Conservation (phyloP, 2,113 vertebrate species). For the Callopanchax toddi region DNA sequence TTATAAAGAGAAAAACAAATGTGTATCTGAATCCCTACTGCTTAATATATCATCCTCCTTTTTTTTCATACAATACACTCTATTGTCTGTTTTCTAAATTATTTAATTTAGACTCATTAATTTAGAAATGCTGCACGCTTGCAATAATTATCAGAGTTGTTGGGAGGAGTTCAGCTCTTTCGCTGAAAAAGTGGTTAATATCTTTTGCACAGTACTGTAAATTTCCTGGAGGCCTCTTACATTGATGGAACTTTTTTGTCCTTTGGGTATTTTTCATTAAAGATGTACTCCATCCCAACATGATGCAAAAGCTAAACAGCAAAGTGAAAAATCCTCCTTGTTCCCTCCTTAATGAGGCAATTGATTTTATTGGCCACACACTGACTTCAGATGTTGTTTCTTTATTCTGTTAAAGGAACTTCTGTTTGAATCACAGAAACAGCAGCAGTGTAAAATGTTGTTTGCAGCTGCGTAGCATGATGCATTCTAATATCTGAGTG, state of each 20-base stretch:
- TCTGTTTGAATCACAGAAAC: not conserved
- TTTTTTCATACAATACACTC: too few species aligned
- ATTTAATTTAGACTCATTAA: too few species aligned
- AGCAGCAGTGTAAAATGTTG: constrained; percentile 20
- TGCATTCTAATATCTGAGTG: constrained; percentile 25
- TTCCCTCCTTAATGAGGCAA: constrained; percentile 52
- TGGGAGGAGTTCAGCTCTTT: too few species aligned
- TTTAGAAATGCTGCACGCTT: too few species aligned
- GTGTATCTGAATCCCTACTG: too few species aligned
- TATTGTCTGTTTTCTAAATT: too few species aligned
- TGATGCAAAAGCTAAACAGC: constrained; percentile 22
- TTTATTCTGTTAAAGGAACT: constrained; percentile 46
- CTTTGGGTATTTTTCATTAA: constrained; percentile 29
- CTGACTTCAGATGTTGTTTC: constrained; percentile 55
- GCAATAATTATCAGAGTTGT: too few species aligned
- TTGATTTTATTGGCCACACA: constrained; percentile 64
- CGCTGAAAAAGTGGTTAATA: too few species aligned
- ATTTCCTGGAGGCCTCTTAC: constrained; percentile 3
- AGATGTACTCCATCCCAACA: constrained; percentile 23
- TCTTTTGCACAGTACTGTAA: not conserved
- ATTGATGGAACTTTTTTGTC: not conserved
- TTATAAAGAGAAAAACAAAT: too few species aligned
- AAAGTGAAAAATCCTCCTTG: constrained; percentile 35
- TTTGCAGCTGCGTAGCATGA: constrained; percentile 41
- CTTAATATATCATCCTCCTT: too few species aligned